phyloP scores from a whole-genome alignment of 2,113 vertebrate species.

The Solenodon paradoxus region DNA sequence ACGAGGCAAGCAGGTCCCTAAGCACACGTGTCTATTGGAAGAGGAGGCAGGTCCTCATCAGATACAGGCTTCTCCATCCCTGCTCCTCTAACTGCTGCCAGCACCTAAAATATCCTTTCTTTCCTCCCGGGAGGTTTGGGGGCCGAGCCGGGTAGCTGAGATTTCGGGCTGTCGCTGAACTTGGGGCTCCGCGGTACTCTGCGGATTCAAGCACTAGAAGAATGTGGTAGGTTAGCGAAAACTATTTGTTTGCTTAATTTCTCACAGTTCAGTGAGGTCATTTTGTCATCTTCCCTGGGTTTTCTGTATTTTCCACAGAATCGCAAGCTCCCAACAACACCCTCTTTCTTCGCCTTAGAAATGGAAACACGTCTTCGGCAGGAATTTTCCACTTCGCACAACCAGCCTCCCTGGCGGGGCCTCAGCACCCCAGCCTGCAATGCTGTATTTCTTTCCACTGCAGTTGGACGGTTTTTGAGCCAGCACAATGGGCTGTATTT shows the following conservation, averaged over 20 bases:
- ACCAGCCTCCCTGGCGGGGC: constrained; percentile 84
- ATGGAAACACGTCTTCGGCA: constrained; percentile 87
- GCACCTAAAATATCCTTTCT: background rate
- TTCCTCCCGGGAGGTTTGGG: background rate
- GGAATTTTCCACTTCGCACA: constrained; percentile 90
- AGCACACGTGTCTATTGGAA: background rate
- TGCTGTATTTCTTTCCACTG: constrained; percentile 88
- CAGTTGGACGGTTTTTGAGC: constrained; percentile 83
- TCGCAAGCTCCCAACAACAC: constrained; percentile 86
- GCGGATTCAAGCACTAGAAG: constrained; percentile 45
- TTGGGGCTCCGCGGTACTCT: constrained; percentile 42
- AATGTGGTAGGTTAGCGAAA: constrained; percentile 68
- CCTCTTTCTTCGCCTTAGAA: constrained; percentile 88
- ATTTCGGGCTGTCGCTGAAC: background rate
- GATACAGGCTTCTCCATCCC: rapidly evolving
- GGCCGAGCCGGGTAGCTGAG: background rate
- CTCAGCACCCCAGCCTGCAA: constrained; percentile 84
- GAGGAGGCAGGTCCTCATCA: background rate
- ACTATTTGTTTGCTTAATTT: constrained; percentile 80
- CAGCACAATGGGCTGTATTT: constrained; percentile 84
- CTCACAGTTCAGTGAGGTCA: constrained; percentile 83
- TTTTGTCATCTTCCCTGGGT: constrained; percentile 84
- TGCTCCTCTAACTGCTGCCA: background rate
- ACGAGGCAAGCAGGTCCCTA: constrained; percentile 33
- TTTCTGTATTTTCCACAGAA: constrained; percentile 85